Percentiles rank a stretch among this genome's conserved stretches.
These are phyloP conservation scores for Halcyon smyrnensis DNA, from an alignment of 2,797 vertebrate species.

Conservation along the genomic window DNA sequence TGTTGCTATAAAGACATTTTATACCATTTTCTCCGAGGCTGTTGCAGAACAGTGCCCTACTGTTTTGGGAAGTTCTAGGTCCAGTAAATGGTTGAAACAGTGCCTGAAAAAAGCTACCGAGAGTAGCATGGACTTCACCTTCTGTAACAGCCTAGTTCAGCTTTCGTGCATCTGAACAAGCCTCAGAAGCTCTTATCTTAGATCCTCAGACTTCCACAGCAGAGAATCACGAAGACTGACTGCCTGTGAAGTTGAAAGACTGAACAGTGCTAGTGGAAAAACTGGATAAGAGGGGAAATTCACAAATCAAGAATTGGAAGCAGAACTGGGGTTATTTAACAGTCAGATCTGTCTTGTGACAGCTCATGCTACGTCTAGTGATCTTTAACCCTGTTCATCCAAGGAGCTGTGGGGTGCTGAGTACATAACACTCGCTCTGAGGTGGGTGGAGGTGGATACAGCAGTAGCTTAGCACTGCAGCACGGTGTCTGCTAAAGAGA, in stretches of 20 bases:
- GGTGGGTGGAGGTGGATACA: not conserved
- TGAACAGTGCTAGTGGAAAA: not conserved
- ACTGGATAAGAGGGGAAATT: not conserved
- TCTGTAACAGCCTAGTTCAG: not conserved
- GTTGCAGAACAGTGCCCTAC: not conserved
- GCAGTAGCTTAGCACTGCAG: not conserved
- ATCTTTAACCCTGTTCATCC: not conserved
- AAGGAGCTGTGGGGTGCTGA: not conserved
- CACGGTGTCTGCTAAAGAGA: not conserved
- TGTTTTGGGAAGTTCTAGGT: not conserved
- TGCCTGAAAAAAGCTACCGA: not conserved
- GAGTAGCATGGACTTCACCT: not conserved
- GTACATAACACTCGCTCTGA: not conserved
- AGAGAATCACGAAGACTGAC: not conserved
- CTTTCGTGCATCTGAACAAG: not conserved
- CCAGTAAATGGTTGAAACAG: not conserved
- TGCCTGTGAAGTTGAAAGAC: not conserved
- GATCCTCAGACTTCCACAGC: not conserved
- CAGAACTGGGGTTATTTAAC: not conserved
- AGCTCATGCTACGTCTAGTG: not conserved
- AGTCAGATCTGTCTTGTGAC: not conserved
- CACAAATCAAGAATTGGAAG: not conserved
- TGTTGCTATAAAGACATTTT: not conserved
- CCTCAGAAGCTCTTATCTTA: not conserved
- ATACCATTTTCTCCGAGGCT: not conserved